Conservation (phyloP, 1,140 invertebrate genomes). For the Pristionchus pacificus region DNA sequence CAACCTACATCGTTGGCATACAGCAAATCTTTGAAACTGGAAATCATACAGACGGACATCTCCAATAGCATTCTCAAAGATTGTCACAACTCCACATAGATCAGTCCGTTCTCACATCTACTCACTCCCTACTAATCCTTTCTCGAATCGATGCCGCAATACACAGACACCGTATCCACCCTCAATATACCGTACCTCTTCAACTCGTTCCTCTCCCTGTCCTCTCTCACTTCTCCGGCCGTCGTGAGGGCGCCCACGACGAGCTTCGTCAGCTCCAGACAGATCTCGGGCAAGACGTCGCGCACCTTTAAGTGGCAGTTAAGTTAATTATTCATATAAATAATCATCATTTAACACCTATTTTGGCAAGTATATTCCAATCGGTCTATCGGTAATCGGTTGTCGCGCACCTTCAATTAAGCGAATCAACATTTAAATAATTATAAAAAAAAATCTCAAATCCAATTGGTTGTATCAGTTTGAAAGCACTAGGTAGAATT, state of each 20-base stretch:
- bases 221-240: no score
- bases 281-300: slow-evolving; percentile 27
- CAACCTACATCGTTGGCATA: background rate
- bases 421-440: slow-evolving; percentile 1
- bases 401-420: slow-evolving; percentile 8
- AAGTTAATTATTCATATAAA: background rate
- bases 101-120: no score
- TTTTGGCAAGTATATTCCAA: slow-evolving; percentile 24
- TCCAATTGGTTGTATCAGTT: background rate
- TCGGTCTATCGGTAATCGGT: slow-evolving; percentile 14
- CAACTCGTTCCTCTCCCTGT: no score
- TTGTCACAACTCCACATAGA: background rate
- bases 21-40: slow-evolving; percentile 3
- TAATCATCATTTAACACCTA: background rate
- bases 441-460: slow-evolving; percentile 2
- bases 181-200: no score
- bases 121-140: no score
- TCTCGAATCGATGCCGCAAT: no score
- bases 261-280: slow-evolving; percentile 24
- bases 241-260: no score
- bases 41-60: background rate
- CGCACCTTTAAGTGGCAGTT: slow-evolving; percentile 5
- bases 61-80: background rate
- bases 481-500: no score
- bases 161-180: no score